Conservation (phyloP, 2,113 vertebrate genomes). For the Dermatemys mawii region DNA sequence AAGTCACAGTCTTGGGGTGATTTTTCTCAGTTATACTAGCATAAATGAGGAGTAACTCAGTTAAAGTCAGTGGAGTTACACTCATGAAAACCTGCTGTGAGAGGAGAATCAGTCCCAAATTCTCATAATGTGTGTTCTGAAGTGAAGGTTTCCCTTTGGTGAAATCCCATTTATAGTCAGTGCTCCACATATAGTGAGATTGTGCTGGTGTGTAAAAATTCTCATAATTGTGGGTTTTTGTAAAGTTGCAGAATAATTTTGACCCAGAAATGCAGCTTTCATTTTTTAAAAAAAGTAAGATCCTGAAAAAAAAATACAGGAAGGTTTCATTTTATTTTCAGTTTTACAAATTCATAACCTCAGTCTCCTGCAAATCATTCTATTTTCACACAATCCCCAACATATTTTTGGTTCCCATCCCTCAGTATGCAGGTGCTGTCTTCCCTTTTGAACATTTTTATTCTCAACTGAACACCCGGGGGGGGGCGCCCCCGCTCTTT, state of each 20-base stretch:
- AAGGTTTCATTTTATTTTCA: background rate
- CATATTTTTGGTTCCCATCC: background rate
- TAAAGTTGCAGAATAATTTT: background rate
- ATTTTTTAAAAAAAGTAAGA: background rate
- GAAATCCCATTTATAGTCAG: background rate
- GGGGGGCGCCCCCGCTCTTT: background rate
- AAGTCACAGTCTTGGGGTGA: background rate
- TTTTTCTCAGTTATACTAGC: background rate
- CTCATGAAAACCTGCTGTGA: background rate
- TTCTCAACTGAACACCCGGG: background rate
- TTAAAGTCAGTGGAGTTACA: background rate
- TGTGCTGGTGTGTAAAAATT: background rate
- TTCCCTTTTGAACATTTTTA: background rate
- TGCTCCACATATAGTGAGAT: background rate
- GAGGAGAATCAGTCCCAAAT: background rate
- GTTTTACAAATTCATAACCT: background rate
- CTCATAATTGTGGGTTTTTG: background rate
- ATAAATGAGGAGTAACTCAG: background rate
- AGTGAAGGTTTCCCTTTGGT: background rate
- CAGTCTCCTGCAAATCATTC: background rate
- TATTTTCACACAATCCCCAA: background rate
- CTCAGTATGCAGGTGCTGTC: background rate
- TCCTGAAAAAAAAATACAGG: background rate
- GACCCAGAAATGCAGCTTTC: background rate
- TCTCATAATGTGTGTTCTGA: background rate